phyloP scores from a whole-genome alignment of 2,888 invertebrate species.

The Hipparchia semele region DNA sequence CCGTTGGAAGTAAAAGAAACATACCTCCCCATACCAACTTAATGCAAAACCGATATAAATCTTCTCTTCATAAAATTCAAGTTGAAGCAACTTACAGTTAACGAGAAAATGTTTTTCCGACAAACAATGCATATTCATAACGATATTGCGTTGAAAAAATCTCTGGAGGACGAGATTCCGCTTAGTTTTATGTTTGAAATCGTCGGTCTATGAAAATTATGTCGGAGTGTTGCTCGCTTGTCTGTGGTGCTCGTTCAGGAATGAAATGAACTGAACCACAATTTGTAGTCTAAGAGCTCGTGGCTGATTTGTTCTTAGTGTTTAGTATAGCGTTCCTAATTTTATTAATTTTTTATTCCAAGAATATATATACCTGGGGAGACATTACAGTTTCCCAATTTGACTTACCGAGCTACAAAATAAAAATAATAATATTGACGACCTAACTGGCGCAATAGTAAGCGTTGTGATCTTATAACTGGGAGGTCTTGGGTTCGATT shows the following conservation, averaged over 20 bases:
- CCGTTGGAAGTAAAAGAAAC: no score
- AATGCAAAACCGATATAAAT: conserved; percentile 18
- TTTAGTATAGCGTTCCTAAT: background rate
- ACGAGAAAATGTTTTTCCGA: conserved; percentile 30
- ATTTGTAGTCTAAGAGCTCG: background rate
- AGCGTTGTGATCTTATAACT: no score
- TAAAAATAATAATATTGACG: no score
- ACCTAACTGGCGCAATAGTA: no score
- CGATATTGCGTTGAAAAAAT: conserved; percentile 27
- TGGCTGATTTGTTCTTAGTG: background rate
- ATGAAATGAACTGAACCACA: conserved; percentile 22
- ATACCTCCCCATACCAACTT: background rate
- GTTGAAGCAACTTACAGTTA: conserved; percentile 22
- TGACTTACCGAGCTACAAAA: no score
- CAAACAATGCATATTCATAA: conserved; percentile 34
- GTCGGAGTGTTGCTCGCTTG: conserved; percentile 24
- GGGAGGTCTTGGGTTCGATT: no score
- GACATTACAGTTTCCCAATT: no score
- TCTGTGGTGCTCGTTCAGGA: conserved; percentile 19
- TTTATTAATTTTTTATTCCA: no score
- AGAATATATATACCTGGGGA: no score
- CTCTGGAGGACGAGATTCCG: conserved; percentile 28
- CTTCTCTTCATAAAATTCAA: conserved; percentile 13
- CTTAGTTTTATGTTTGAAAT: conserved; percentile 23
- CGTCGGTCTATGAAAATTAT: conserved; percentile 27